Evolutionary conservation across 2,113 vertebrate genomes (phyloP).

Genomic region (Naja naja): DNA sequence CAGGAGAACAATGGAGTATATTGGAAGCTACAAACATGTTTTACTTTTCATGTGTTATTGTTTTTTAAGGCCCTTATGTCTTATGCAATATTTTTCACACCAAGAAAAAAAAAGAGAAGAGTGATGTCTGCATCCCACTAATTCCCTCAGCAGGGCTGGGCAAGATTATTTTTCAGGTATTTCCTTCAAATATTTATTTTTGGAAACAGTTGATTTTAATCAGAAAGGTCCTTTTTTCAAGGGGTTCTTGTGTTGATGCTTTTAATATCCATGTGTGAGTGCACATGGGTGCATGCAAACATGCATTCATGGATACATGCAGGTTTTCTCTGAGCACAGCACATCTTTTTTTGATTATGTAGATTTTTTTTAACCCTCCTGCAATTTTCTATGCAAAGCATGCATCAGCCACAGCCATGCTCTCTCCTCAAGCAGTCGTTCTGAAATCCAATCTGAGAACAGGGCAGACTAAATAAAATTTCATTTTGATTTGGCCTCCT

Average conservation of each 20-base stretch:
- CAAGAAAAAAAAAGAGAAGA: neutral
- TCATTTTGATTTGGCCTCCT: conserved; percentile 90
- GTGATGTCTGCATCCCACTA: conserved; percentile 27
- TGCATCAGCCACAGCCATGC: conserved; percentile 78
- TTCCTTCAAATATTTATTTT: conserved; percentile 45
- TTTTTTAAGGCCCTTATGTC: conserved; percentile 53
- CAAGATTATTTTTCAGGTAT: conserved; percentile 49
- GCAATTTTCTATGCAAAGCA: conserved; percentile 88
- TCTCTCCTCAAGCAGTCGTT: conserved; percentile 84
- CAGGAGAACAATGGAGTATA: conserved; percentile 43
- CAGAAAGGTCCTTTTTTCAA: conserved; percentile 58
- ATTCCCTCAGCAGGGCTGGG: conserved; percentile 47
- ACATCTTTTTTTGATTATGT: conserved; percentile 84
- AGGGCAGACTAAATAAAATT: conserved; percentile 90
- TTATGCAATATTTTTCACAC: conserved; percentile 20
- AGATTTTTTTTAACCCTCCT: conserved; percentile 74
- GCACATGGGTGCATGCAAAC: conserved; percentile 37
- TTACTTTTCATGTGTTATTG: conserved; percentile 39
- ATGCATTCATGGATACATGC: neutral
- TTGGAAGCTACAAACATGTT: conserved; percentile 42
- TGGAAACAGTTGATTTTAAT: conserved; percentile 44
- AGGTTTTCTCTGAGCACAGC: conserved; percentile 66
- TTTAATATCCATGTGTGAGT: conserved; percentile 53
- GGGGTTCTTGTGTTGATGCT: conserved; percentile 51
- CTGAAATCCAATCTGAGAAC: conserved; percentile 88